phyloP scores from a whole-genome alignment of 2,797 vertebrate species.

The Sebastes paucispinis region DNA sequence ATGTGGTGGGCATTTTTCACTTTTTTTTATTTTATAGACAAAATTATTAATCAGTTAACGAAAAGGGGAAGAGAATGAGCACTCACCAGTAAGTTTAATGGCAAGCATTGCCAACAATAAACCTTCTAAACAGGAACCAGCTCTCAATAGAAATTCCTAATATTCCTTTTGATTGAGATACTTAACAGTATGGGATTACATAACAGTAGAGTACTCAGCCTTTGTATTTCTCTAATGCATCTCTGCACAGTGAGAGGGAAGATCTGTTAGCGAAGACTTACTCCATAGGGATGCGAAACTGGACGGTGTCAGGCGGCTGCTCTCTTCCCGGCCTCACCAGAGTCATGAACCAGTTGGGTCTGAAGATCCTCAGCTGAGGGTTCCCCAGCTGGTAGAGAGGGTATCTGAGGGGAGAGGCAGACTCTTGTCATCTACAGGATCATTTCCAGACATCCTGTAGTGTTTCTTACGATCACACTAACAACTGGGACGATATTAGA shows the following conservation, averaged over 20 bases:
- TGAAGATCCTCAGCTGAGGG: slow-evolving; percentile 93
- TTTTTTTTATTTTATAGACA: neutral
- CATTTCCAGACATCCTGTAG: neutral
- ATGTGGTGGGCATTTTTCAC: neutral
- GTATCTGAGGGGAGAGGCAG: slow-evolving; percentile 79
- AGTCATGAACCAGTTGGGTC: slow-evolving; percentile 90
- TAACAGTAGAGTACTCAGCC: neutral
- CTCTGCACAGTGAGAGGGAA: neutral
- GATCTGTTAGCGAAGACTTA: slow-evolving; percentile 78
- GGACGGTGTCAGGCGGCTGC: slow-evolving; percentile 90
- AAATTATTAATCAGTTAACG: neutral
- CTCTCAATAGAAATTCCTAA: neutral
- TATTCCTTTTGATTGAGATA: neutral
- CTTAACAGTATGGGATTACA: neutral
- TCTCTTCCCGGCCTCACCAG: slow-evolving; percentile 91
- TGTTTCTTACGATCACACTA: neutral
- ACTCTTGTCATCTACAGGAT: neutral
- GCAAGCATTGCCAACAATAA: neutral
- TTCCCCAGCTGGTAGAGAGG: slow-evolving; percentile 92
- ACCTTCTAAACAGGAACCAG: neutral
- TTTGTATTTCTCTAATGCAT: neutral
- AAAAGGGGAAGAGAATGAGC: neutral
- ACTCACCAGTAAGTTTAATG: neutral
- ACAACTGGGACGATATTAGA: neutral
- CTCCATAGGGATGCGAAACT: slow-evolving; percentile 95